Evolutionary conservation across 2,888 invertebrate genomes (phyloP).

Genomic region (Schizaphis graminum): DNA sequence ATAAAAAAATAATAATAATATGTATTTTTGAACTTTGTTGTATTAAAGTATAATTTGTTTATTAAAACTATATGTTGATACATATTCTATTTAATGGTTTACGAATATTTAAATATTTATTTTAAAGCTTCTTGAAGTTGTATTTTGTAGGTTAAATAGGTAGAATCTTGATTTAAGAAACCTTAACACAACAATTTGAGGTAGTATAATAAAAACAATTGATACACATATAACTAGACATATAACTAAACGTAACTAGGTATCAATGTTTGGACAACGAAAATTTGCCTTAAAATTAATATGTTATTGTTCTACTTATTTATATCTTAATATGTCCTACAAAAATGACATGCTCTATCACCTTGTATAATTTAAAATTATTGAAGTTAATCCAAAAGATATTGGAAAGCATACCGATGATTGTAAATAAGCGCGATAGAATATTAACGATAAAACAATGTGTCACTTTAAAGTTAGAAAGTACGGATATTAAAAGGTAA

Average conservation of each 20-base stretch:
- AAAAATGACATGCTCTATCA: neutral
- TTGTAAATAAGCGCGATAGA: neutral
- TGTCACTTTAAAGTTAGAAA: neutral
- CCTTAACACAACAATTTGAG: neutral
- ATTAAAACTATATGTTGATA: neutral
- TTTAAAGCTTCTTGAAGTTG: neutral
- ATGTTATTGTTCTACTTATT: neutral
- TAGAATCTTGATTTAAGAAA: neutral
- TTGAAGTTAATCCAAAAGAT: slow-evolving; percentile 22
- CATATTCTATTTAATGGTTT: neutral
- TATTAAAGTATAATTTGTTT: slow-evolving; percentile 13
- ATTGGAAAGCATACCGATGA: neutral
- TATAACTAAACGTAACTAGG: neutral
- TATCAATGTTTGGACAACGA: neutral
- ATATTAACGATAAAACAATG: neutral
- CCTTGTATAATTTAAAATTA: slow-evolving; percentile 1
- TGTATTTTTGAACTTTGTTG: neutral
- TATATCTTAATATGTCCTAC: neutral
- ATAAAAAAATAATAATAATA: neutral
- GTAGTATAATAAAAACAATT: neutral
- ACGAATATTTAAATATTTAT: neutral
- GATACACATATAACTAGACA: neutral
- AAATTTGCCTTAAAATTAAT: neutral
- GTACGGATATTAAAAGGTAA: neutral
- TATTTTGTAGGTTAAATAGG: neutral